Conservation (phyloP, 2,113 vertebrate genomes). For the Oceanites oceanicus region DNA sequence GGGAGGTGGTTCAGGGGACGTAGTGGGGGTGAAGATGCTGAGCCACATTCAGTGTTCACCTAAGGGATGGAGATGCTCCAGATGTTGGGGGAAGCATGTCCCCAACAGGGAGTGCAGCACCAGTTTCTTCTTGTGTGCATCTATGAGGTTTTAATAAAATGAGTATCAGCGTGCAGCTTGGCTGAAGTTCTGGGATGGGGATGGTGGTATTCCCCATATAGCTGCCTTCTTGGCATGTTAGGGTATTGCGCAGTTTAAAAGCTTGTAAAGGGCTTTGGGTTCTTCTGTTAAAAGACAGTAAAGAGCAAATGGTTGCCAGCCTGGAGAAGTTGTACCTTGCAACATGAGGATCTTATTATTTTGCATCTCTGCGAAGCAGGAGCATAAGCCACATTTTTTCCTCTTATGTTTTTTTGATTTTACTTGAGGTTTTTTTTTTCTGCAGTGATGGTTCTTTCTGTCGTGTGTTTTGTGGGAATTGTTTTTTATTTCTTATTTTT, state of each 20-base stretch:
- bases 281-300: not conserved
- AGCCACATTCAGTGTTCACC: not conserved
- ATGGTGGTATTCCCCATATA: not conserved
- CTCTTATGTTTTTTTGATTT: not conserved
- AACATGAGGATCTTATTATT: not conserved
- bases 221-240: not conserved
- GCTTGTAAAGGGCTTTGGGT: not conserved
- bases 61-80: not conserved
- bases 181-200: not conserved
- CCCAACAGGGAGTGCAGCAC: not conserved
- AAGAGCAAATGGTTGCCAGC: not conserved
- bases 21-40: not conserved
- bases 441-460: not conserved
- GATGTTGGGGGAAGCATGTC: not conserved
- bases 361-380: not conserved
- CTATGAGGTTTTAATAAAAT: not conserved
- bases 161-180: not conserved
- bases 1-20: not conserved
- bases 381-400: not conserved
- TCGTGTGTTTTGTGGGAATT: not conserved
- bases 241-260: not conserved
- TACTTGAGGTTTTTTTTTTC: not conserved
- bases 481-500: not conserved
- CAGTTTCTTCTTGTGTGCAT: not conserved
- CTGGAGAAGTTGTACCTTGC: not conserved